phyloP scores from a whole-genome alignment of 2,113 vertebrate genomes.

The Chitala chitala region DNA sequence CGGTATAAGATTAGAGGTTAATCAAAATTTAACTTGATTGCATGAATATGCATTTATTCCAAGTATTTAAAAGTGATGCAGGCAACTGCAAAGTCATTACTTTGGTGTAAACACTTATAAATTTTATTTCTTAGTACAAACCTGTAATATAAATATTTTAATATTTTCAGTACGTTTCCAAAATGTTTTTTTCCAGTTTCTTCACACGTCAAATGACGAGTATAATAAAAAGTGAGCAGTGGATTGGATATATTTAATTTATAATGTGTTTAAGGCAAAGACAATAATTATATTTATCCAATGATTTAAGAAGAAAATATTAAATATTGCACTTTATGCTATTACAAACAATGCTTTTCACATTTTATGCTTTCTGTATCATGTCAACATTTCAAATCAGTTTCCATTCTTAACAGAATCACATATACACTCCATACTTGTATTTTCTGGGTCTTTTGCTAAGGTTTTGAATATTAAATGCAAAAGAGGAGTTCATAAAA shows the following conservation, averaged over 20 bases:
- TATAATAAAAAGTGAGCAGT: slow-evolving; percentile 5
- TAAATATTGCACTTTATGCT: slow-evolving; percentile 76
- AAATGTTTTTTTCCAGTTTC: slow-evolving; percentile 44
- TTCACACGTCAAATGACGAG: slow-evolving; percentile 32
- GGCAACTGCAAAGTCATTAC: not conserved
- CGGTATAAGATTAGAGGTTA: not conserved
- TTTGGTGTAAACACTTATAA: slow-evolving; percentile 11
- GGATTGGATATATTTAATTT: slow-evolving; percentile 29
- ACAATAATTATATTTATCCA: slow-evolving; percentile 34
- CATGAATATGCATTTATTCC: not conserved
- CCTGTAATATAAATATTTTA: slow-evolving; percentile 46
- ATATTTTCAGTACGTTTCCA: slow-evolving; percentile 55
- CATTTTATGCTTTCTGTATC: slow-evolving; percentile 28
- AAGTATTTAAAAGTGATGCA: slow-evolving; percentile 15
- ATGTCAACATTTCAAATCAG: slow-evolving; percentile 23
- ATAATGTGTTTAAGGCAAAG: slow-evolving; percentile 31
- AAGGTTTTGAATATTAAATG: not conserved
- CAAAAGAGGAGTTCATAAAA: not conserved
- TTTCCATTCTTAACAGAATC: not conserved
- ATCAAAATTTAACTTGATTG: slow-evolving; percentile 6
- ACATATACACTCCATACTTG: not conserved
- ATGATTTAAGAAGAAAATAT: not conserved
- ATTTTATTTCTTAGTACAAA: slow-evolving; percentile 49
- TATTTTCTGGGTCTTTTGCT: not conserved
- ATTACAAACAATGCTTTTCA: slow-evolving; percentile 50